Conservation (phyloP, 1,140 invertebrate genomes). For the Drosophila ercepeae region DNA sequence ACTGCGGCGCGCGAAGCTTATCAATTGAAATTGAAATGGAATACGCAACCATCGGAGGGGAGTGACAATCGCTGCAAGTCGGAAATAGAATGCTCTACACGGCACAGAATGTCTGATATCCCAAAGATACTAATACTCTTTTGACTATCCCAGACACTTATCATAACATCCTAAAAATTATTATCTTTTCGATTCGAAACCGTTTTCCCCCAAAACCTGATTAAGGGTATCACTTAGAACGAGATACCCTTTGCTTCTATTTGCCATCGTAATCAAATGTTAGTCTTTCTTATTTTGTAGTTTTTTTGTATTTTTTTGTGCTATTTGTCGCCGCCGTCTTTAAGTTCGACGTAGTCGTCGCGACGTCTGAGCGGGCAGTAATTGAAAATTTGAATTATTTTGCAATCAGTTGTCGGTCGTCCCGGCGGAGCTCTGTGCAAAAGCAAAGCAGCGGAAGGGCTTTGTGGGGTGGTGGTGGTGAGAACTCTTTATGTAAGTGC, state of each 20-base stretch:
- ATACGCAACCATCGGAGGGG: conserved; percentile 54
- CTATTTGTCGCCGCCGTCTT: conserved; percentile 11
- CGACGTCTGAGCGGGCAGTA: conserved; percentile 66
- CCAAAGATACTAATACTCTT: too few species aligned
- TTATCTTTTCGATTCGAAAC: neutral
- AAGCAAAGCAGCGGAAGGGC: conserved; percentile 15
- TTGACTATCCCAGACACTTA: too few species aligned
- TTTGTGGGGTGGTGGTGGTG: conserved; percentile 4
- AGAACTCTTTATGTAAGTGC: conserved; percentile 65
- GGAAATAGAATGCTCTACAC: conserved; percentile 40
- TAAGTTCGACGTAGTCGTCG: conserved; percentile 53
- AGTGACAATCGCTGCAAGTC: conserved; percentile 20
- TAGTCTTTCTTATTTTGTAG: conserved; percentile 29
- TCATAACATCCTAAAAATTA: neutral
- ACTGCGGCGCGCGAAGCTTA: conserved; percentile 62
- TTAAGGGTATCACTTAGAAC: conserved; percentile 19
- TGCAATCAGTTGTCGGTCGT: conserved; percentile 66
- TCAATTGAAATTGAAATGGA: conserved; percentile 75
- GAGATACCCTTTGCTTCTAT: conserved; percentile 20
- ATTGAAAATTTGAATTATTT: conserved; percentile 78
- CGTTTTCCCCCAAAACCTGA: neutral
- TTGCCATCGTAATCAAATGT: conserved; percentile 59
- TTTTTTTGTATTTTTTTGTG: conserved; percentile 25
- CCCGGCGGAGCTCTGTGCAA: neutral
- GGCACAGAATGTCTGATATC: neutral